Conservation (phyloP, 2,888 invertebrate genomes). For the Phaonia tiefii region DNA sequence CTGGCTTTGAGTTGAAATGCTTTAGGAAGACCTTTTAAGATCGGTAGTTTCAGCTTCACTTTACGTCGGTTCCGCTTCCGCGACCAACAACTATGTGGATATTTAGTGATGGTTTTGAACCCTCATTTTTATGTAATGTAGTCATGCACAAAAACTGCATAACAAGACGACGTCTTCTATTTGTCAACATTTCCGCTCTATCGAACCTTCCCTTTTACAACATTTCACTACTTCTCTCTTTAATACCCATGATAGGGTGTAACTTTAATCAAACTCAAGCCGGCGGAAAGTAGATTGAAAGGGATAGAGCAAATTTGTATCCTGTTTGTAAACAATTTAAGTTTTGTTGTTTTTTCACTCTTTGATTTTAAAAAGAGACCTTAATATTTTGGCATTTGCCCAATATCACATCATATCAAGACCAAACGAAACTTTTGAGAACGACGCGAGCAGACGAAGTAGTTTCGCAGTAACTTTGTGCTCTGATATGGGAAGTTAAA, state of each 20-base stretch:
- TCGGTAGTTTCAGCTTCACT: too few species aligned
- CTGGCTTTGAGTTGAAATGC: too few species aligned
- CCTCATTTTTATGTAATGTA: background rate
- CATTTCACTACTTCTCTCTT: background rate
- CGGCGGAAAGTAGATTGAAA: background rate
- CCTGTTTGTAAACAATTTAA: slow-evolving; percentile 49
- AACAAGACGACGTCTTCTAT: too few species aligned
- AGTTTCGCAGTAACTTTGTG: too few species aligned
- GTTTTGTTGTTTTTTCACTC: slow-evolving; percentile 42
- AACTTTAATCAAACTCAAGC: slow-evolving; percentile 43
- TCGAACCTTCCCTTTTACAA: slow-evolving; percentile 10
- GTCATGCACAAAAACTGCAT: too few species aligned
- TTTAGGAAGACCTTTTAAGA: too few species aligned
- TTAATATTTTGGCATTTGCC: slow-evolving; percentile 47
- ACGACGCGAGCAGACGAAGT: background rate
- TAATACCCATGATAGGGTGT: background rate
- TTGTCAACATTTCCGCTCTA: background rate
- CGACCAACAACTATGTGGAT: too few species aligned
- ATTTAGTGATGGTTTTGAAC: too few species aligned
- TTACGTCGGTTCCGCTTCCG: too few species aligned
- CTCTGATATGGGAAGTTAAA: too few species aligned
- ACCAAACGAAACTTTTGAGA: background rate
- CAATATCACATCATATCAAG: slow-evolving; percentile 18
- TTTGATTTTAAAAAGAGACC: background rate
- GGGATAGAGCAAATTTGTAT: slow-evolving; percentile 10